Percentiles rank a stretch among this genome's conserved stretches.
These are phyloP conservation scores for Dioctria linearis DNA, from an alignment of 2,888 invertebrate genomes.

Conservation along the genomic window DNA sequence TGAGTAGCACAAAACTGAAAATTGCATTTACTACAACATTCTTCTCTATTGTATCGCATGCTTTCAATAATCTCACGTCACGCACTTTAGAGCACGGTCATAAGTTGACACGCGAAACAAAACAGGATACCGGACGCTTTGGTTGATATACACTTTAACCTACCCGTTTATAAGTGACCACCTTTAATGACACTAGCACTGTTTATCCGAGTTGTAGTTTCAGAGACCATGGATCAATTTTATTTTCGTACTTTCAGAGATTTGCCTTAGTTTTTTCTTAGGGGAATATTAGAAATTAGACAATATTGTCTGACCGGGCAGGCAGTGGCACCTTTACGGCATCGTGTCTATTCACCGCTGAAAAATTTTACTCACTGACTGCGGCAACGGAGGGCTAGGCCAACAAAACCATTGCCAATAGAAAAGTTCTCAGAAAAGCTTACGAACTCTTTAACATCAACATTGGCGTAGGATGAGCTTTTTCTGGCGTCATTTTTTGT, in stretches of 20 bases:
- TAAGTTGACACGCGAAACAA: constrained; percentile 8
- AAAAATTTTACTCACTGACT: constrained; percentile 42
- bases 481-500: too few relatives aligned
- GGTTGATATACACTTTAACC: background rate
- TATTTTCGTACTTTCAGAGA: constrained; percentile 8
- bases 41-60: background rate
- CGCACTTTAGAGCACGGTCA: constrained; percentile 11
- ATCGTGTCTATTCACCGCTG: constrained; percentile 6
- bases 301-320: background rate
- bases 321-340: constrained; percentile 8
- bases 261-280: background rate
- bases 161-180: background rate
- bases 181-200: background rate
- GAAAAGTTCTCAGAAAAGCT: constrained; percentile 35
- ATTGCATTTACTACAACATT: background rate
- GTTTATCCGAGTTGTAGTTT: background rate
- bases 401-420: constrained; percentile 38
- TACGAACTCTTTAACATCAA: too few relatives aligned
- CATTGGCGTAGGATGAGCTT: too few relatives aligned
- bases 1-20: background rate
- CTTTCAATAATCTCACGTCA: background rate
- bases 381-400: constrained; percentile 36
- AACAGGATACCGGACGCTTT: background rate
- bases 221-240: background rate
- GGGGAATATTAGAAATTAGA: too few relatives aligned